phyloP scores from a whole-genome alignment of 1,140 invertebrate genomes.

The Sitodiplosis mosellana region DNA sequence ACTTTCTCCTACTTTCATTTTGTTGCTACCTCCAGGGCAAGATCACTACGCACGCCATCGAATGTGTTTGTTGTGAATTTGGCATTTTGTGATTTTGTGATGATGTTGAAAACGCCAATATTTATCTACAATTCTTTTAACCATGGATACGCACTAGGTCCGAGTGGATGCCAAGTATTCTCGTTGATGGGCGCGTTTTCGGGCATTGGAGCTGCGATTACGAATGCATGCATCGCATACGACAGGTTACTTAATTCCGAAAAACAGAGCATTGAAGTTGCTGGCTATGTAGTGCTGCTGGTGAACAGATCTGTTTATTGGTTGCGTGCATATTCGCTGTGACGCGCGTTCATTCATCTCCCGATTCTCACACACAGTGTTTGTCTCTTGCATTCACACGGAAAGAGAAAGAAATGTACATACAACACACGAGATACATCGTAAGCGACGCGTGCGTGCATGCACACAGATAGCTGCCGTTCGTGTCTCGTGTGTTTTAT shows the following conservation, averaged over 20 bases:
- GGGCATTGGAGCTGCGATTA: slow-evolving; percentile 61
- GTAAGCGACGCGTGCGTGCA: no score
- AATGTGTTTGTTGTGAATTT: slow-evolving; percentile 80
- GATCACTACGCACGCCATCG: slow-evolving; percentile 65
- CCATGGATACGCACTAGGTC: slow-evolving; percentile 51
- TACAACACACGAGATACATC: no score
- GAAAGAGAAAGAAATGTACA: no score
- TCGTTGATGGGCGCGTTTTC: slow-evolving; percentile 54
- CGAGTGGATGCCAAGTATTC: slow-evolving; percentile 59
- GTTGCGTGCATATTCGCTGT: no score
- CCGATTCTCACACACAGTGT: no score
- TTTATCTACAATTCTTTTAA: slow-evolving; percentile 75
- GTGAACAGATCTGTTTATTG: no score
- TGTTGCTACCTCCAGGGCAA: slow-evolving; percentile 42
- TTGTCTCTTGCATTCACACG: no score
- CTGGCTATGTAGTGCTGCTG: no score
- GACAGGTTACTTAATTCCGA: slow-evolving; percentile 10
- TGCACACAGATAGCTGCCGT: no score
- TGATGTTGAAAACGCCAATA: slow-evolving; percentile 73
- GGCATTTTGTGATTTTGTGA: slow-evolving; percentile 69
- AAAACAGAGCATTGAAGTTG: no score
- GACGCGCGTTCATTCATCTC: no score
- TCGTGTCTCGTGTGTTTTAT: no score
- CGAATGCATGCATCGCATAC: slow-evolving; percentile 36
- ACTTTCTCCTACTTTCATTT: slow-evolving; percentile 1